phyloP scores from a whole-genome alignment of 2,888 invertebrate genomes.

The Nomada fabriciana region DNA sequence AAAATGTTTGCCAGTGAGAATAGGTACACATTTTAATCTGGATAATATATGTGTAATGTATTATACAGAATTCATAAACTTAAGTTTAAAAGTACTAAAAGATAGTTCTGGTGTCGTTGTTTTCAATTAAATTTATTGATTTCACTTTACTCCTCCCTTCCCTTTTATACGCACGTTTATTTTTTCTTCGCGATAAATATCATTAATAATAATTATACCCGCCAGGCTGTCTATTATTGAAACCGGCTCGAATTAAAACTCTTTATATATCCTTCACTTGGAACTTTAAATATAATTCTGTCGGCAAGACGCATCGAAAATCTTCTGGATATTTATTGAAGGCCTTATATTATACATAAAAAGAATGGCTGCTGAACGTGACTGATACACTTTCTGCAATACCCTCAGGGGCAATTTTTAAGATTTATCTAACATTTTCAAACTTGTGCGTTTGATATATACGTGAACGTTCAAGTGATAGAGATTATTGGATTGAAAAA shows the following conservation, averaged over 20 bases:
- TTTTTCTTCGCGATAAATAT: too few species aligned
- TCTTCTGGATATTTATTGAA: neutral
- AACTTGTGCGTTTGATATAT: conserved; percentile 8
- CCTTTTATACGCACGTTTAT: too few species aligned
- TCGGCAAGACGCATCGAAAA: neutral
- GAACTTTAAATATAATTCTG: neutral
- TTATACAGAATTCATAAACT: too few species aligned
- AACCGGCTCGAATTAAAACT: conserved; percentile 20
- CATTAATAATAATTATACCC: neutral
- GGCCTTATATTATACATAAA: too few species aligned
- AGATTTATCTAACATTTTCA: neutral
- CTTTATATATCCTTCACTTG: neutral
- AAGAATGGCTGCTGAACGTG: neutral
- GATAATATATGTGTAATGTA: too few species aligned
- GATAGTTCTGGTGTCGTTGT: too few species aligned
- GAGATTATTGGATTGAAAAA: conserved; percentile 22
- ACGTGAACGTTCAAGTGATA: conserved; percentile 10
- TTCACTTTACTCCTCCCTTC: too few species aligned
- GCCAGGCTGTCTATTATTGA: conserved; percentile 5
- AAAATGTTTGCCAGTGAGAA: too few species aligned
- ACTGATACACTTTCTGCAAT: neutral
- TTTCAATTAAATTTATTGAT: too few species aligned
- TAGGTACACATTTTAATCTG: too few species aligned
- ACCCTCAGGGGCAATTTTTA: neutral
- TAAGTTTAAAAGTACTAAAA: too few species aligned